Percentiles rank a stretch among this genome's conserved stretches.
Evolutionary conservation across 2,113 vertebrate genomes (phyloP).

Genomic region (Cyprinodon brontotheroides): DNA sequence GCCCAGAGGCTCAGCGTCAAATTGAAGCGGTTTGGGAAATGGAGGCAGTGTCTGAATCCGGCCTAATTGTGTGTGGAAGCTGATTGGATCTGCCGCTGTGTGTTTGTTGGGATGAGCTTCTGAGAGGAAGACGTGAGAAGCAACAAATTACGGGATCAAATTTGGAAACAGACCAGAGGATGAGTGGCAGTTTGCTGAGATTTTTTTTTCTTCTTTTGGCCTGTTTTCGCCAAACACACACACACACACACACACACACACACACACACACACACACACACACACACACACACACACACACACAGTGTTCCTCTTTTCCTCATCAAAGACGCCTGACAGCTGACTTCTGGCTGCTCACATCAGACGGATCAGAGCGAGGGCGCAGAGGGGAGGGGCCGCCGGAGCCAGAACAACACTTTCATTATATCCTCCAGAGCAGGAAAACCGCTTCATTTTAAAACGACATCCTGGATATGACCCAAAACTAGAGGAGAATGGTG

Average conservation of each 20-base stretch:
- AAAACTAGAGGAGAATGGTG: constrained; percentile 28
- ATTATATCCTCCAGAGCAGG: constrained; percentile 52
- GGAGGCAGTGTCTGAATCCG: constrained; percentile 60
- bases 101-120: constrained; percentile 28
- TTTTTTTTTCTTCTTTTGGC: constrained; percentile 45
- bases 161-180: constrained; percentile 34
- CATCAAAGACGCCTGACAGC: constrained; percentile 78
- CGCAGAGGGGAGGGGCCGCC: constrained; percentile 39
- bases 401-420: constrained; percentile 60
- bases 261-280: constrained; percentile 15
- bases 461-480: background rate
- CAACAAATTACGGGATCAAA: constrained; percentile 39
- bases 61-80: constrained; percentile 61
- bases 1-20: constrained; percentile 69
- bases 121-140: constrained; percentile 41
- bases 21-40: constrained; percentile 68
- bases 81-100: constrained; percentile 30
- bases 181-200: constrained; percentile 58
- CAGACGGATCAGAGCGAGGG: constrained; percentile 56
- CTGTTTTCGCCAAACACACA: constrained; percentile 11
- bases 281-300: constrained; percentile 16
- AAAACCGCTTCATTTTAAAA: background rate
- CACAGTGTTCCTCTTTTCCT: constrained; percentile 30
- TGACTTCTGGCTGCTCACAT: constrained; percentile 76
- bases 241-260: constrained; percentile 17